phyloP scores from a whole-genome alignment of 2,797 vertebrate genomes.

The Crypturellus tataupa region DNA sequence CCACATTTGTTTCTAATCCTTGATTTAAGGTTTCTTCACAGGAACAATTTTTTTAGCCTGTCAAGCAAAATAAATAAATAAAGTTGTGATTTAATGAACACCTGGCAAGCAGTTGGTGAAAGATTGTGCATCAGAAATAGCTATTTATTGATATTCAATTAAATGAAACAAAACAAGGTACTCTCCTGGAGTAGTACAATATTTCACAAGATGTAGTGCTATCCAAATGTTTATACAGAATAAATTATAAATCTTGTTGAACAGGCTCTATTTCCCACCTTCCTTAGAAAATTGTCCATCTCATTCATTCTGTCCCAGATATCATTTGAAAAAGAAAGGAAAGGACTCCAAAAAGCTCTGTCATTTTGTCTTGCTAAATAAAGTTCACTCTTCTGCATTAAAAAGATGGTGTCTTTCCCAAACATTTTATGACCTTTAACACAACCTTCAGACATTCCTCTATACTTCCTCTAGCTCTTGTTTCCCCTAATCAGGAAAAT shows the following conservation, averaged over 20 bases:
- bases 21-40: conserved; percentile 30
- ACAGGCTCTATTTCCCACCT: conserved; percentile 41
- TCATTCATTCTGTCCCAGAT: conserved; percentile 48
- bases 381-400: background rate
- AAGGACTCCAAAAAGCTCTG: background rate
- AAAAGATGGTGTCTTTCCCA: background rate
- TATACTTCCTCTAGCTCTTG: background rate
- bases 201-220: conserved; percentile 53
- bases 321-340: conserved; percentile 10
- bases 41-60: conserved; percentile 13
- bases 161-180: conserved; percentile 50
- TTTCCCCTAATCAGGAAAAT: background rate
- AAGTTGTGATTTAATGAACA: conserved; percentile 44
- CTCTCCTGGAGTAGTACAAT: background rate
- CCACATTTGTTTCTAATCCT: background rate
- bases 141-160: conserved; percentile 56
- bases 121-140: background rate
- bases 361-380: conserved; percentile 21
- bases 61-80: conserved; percentile 41
- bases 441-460: background rate
- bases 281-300: conserved; percentile 49
- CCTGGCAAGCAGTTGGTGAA: background rate
- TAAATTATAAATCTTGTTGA: conserved; percentile 61
- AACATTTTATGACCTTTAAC: background rate
- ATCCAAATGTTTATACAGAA: conserved; percentile 34